Evolutionary conservation across 2,888 invertebrate species (phyloP), one percentile per base, ranked within the genome.

Genomic region (Psylliodes chrysocephalus): DNA sequence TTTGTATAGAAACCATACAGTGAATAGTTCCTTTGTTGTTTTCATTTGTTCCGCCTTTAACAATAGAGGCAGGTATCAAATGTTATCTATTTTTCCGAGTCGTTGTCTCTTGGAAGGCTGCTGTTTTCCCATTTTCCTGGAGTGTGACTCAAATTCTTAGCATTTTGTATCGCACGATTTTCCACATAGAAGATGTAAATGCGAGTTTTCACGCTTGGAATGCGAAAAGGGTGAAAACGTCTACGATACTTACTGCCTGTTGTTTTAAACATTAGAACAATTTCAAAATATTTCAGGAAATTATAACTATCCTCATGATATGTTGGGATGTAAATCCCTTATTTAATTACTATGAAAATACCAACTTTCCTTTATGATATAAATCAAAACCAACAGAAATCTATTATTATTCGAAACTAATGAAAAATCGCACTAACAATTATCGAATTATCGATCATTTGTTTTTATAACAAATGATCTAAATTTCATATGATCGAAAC

Each of bases 1-100:
- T 47, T 38, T 47, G 17, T 25, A 40, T 19, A 15, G n/a, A 22
- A 35, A 25, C n/a, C 28, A 46, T 15, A 52, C 19, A 19, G 44
- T 44, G 15, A 52, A 33, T 53, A 30, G 14, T 30, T 42, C 49
- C 56, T 56, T 62, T 55, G 56, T 62, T 14, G 49, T 19, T 14
- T 5, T 12, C 35, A 12, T n/a, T 18, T 47, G 22, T 35, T 33
- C 15, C 40, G 42, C 10, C 17, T 42, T 42, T 44, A 49, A 62
- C 56, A 62, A 62, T 51, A 25, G 33, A 15, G 14, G 33, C 25
- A 44, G 15, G 49, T 19, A 40, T 56, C 30, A 56, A 56, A 51
- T 40, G 56, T 6, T 18, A 8, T 56, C 38, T 46, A 14, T 19
- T 47, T 56, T 47, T 56, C 35, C 15, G 57, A 57, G 17, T 38